phyloP scores from a whole-genome alignment of 2,113 vertebrate species.

The Sphyrna mokarran region DNA sequence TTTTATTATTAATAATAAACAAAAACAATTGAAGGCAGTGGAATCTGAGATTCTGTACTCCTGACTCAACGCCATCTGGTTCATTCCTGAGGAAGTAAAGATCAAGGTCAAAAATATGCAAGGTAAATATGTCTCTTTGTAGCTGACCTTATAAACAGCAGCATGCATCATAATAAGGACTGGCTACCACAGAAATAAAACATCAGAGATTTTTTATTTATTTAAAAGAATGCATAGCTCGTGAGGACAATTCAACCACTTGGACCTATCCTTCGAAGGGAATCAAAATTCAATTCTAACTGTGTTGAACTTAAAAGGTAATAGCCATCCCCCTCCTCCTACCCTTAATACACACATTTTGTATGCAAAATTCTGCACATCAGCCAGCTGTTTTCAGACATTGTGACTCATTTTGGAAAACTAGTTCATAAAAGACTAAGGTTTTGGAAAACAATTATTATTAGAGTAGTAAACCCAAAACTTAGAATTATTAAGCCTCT shows the following conservation, averaged over 20 bases:
- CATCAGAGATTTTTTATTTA: background rate
- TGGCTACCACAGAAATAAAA: slow-evolving; percentile 24
- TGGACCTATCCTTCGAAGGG: background rate
- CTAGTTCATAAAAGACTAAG: background rate
- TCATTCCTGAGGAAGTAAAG: background rate
- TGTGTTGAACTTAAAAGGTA: background rate
- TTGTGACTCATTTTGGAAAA: background rate
- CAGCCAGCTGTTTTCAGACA: background rate
- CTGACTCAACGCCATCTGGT: no score
- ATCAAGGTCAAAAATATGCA: slow-evolving; percentile 19
- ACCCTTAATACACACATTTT: background rate
- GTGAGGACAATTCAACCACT: background rate
- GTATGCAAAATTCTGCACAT: background rate
- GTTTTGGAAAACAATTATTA: background rate
- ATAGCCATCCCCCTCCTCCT: no score
- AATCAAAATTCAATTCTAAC: background rate
- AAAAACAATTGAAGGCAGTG: background rate
- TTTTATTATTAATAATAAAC: background rate
- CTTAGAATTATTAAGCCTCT: background rate
- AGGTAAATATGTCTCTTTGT: background rate
- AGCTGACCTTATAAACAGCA: background rate
- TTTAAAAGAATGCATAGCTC: background rate
- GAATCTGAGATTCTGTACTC: background rate
- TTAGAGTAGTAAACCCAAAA: background rate
- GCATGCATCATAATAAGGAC: background rate